Conservation (phyloP, 2,113 vertebrate species). For the Ursus arctos region DNA sequence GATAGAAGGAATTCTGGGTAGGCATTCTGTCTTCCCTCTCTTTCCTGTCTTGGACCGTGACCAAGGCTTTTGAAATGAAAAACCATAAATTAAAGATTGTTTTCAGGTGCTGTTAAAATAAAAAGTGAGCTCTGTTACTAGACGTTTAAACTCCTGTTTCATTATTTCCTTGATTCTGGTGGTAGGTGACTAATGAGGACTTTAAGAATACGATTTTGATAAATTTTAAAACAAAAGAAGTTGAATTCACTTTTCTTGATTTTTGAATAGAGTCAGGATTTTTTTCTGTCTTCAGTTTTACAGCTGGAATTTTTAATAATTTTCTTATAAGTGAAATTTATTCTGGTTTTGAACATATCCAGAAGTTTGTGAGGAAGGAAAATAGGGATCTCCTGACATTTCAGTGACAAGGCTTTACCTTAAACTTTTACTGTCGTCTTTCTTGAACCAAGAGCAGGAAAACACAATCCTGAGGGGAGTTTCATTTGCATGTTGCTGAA, state of each 20-base stretch:
- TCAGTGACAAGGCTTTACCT: background rate
- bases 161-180: background rate
- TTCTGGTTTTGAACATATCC: background rate
- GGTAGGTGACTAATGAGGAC: background rate
- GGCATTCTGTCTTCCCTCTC: background rate
- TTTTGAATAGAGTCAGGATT: background rate
- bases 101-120: background rate
- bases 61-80: background rate
- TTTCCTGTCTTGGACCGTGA: background rate
- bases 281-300: background rate
- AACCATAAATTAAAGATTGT: background rate
- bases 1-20: background rate
- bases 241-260: background rate
- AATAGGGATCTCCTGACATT: background rate
- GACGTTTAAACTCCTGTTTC: background rate
- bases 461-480: background rate
- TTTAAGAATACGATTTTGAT: background rate
- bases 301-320: background rate
- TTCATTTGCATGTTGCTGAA: slow-evolving; percentile 36
- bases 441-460: background rate
- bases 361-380: background rate
- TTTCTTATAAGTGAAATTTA: background rate
- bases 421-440: slow-evolving; percentile 44
- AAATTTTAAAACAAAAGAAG: background rate
- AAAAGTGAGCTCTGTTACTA: background rate